Base-by-base conservation (phyloP, 2,797 vertebrate genomes). In the Pseudotriccus pelzelni region DNA sequence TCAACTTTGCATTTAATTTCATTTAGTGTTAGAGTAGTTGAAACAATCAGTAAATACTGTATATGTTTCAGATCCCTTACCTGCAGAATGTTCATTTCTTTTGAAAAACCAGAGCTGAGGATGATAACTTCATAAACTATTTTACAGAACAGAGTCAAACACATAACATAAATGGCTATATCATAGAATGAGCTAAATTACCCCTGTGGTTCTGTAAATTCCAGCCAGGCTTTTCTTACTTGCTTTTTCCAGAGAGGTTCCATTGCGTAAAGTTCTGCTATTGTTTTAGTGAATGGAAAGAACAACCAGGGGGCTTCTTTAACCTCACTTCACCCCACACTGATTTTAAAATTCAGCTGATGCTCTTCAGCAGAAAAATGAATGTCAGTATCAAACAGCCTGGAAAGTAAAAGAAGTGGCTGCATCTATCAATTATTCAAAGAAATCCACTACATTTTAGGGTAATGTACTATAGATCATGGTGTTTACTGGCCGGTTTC, bases 271-370 rank as follows among this genome's bases (percentile, higher is more conserved):
- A 66, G 23, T 12, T 81, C 73, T 4, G 1, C 66, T 86, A 68
- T 94, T 92, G 69, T 94, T 88, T 56, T 72, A 23, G 5, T 78
- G 69, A 92, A 83, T 47, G 73, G 88, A 72, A 81, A 89, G 81
- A 91, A 59, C 60, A 93, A 49, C 23, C 27, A 64, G 44, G 62
- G 41, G 43, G 37, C 37, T 72, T 81, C 37, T 66, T 87, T 92
- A 77, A 74, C 60, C 81, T 94, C 59, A 70, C 19, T 78, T 90
- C 80, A 94, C 64, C 69, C 58, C 24, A 44, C 36, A 6, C 0
- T 75, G 46, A 8, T 60, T 92, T 87, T 63, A 89, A 84, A 89
- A 84, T 72, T 60, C 20, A 62, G 22, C 16, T 39, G 36, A 70
- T 52, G 3, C 23, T 88, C n/a, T 87, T 34, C 22, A 47, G 22